Evolutionary conservation across 2,113 vertebrate genomes (phyloP).

Genomic region (Zosterops pallidus): DNA sequence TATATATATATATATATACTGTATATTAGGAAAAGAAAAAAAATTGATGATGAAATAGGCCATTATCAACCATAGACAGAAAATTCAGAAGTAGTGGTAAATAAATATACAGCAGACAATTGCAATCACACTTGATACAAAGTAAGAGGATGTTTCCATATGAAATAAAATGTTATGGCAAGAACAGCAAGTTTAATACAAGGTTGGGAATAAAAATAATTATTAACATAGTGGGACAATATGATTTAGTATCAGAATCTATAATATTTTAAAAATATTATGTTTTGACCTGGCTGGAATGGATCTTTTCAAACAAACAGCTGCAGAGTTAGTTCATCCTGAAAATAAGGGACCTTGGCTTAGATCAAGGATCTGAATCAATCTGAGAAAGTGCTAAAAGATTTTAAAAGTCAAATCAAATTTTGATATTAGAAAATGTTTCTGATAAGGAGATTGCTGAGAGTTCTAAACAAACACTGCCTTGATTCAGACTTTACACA

Average conservation of each 20-base stretch:
- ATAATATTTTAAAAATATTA: not conserved
- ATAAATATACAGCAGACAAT: not conserved
- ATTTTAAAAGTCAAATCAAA: not conserved
- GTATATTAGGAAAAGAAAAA: not conserved
- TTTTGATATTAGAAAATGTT: not conserved
- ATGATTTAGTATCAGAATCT: not conserved
- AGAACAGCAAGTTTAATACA: not conserved
- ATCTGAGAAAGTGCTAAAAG: not conserved
- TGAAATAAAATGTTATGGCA: not conserved
- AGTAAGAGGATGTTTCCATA: not conserved
- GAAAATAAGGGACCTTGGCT: not conserved
- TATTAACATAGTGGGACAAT: not conserved
- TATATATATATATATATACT: not conserved
- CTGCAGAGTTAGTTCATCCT: not conserved
- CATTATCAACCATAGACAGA: not conserved
- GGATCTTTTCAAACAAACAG: not conserved
- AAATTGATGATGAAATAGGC: not conserved
- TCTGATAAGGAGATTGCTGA: not conserved
- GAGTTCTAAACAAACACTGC: not conserved
- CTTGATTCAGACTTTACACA: not conserved
- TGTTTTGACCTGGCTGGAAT: not conserved
- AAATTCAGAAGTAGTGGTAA: not conserved
- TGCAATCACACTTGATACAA: not conserved
- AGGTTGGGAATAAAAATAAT: not conserved
- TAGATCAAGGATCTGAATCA: not conserved